phyloP scores from a whole-genome alignment of 2,113 vertebrate species.

The Hystrix cristata region DNA sequence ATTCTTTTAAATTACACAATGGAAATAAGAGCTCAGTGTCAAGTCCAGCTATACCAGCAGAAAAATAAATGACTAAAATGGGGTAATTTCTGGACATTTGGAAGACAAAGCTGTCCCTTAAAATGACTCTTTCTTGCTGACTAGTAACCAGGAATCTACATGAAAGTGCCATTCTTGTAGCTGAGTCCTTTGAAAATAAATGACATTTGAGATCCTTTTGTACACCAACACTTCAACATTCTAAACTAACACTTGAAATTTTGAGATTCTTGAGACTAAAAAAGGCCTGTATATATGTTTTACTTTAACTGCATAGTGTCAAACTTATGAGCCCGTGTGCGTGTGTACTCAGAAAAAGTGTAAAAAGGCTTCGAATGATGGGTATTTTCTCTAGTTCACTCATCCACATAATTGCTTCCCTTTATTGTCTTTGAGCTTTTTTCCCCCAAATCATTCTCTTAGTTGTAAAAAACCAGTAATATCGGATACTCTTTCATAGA shows the following conservation, averaged over 20 bases:
- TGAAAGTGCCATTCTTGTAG: not conserved
- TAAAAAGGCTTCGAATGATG: not conserved
- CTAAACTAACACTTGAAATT: not conserved
- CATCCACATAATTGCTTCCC: not conserved
- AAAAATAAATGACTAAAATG: not conserved
- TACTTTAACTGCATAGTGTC: not conserved
- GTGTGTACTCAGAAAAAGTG: not conserved
- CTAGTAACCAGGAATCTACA: not conserved
- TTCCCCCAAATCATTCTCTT: not conserved
- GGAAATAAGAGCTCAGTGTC: slow-evolving; percentile 31
- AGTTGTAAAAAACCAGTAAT: not conserved
- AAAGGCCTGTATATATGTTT: not conserved
- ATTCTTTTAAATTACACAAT: not conserved
- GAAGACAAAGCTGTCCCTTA: not conserved
- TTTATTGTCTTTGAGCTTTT: not conserved
- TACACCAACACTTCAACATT: not conserved
- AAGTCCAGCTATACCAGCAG: not conserved
- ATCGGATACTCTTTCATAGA: not conserved
- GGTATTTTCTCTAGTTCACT: not conserved
- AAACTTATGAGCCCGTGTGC: not conserved
- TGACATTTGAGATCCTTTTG: not conserved
- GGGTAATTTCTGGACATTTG: not conserved
- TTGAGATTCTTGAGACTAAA: not conserved
- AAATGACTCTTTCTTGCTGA: not conserved
- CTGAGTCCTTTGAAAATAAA: slow-evolving; percentile 15